Base-by-base conservation (phyloP, 1,140 invertebrate genomes). In the Drosophila insularis region DNA sequence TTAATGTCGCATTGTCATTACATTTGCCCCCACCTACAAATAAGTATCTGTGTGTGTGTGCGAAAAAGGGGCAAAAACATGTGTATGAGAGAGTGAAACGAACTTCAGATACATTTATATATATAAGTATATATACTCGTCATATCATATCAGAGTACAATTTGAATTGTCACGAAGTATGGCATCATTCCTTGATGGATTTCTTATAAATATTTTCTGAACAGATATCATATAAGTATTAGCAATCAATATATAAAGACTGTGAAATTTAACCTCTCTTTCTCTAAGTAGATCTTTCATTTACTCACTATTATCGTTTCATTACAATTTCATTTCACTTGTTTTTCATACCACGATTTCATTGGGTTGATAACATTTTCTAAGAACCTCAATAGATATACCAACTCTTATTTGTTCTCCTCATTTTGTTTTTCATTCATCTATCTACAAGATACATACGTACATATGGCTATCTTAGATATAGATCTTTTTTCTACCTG, bases 1-100 rank as follows among this genome's bases (percentile, higher is more conserved):
- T 81, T 78, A 81, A 81, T 78, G 79, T 69, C 72, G 84, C 80
- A 79, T 87, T 87, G 82, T 89, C 82, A 87, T 87, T 84, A 76
- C 72, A 82, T 87, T 86, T 87, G 73, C 64, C 71, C 68, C 68
- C 68, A 62, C 63, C 56, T 53, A 43, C 14, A 39, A 61, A 58
- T 40, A 59, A 54, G 27, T 61, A 71, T 60, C 17, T 43, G n/a
- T 43, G 2, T 40, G 1, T 14, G 13, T 43, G 43, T 46, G 14
- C 19, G 43, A 46, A 46, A 46, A 46, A 46, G 13, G 43, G 43
- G 43, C 43, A 46, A 19, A 46, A 35, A 35, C 1, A n/a, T n/a
- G n/a, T n/a, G n/a, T n/a, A n/a, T n/a, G n/a, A n/a, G n/a, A n/a
- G n/a, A n/a, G n/a, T 2, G 32, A 35, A 35, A 35, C 14, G 14